Evolutionary conservation across 2,888 invertebrate species (phyloP), one percentile per base, ranked within the genome.

Genomic region (Biston betularia): DNA sequence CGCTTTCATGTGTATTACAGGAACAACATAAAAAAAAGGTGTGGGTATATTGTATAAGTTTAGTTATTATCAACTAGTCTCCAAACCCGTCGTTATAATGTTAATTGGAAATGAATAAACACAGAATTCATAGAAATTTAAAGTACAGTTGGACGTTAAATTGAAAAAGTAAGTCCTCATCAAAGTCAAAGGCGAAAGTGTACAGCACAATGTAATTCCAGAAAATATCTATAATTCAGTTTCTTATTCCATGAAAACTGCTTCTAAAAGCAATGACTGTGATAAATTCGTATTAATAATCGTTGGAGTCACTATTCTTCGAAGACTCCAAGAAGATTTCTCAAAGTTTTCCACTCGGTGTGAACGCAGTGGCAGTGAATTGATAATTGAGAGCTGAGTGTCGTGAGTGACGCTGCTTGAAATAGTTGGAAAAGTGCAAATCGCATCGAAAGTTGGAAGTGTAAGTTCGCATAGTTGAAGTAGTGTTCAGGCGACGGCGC

Each of bases 401-500:
- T 67, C 60, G 63, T 73, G 71, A 72, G 68, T 73, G 73, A 66
- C 73, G 72, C 69, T 70, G 73, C 75, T 76, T 63, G 73, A 78
- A 79, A 81, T 80, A 80, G 79, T 83, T 81, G 73, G 71, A 81
- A 76, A 82, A 82, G 82, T 84, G 80, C 75, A 79, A 81, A 80
- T 79, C 75, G 69, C 70, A 62, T 68, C 66, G 75, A 73, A 84
- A 86, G 82, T 84, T 81, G 72, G 73, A 78, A 82, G 79, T 80
- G 75, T 79, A 78, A 83, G 83, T 81, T 78, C 79, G 77, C 75
- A 82, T 82, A 79, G 85, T 83, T 81, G 82, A 76, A 82, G 83
- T 84, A 77, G 81, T 76, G 81, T 74, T 76, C 77, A 72, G 77
- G 80, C 75, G 81, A 79, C 77, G 83, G 77, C 76, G 79, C 73